These are phyloP conservation scores for Poecilobothrus nobilitatus DNA, from an alignment of 2,888 invertebrate genomes.

Conservation along the genomic window DNA sequence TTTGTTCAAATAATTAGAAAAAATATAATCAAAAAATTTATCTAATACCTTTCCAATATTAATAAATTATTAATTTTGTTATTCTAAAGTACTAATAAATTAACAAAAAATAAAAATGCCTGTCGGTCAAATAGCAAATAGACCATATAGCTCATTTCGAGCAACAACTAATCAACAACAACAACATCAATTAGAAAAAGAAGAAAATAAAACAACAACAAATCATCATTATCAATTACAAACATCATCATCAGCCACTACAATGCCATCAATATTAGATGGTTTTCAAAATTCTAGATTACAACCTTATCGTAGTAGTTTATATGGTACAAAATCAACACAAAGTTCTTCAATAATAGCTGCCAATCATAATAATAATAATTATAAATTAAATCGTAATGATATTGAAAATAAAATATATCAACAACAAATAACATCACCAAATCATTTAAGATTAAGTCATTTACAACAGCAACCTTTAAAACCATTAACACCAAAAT, in stretches of 20 bases:
- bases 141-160: conserved; percentile 44
- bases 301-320: conserved; percentile 40
- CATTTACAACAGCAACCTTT: conserved; percentile 24
- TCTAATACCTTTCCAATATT: neutral
- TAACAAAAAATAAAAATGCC: conserved; percentile 36
- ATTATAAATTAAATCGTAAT: neutral
- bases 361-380: neutral
- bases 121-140: conserved; percentile 38
- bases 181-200: conserved; percentile 17
- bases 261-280: conserved; percentile 20
- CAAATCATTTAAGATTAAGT: conserved; percentile 11
- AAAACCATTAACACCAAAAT: conserved; percentile 41
- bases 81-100: conserved; percentile 11
- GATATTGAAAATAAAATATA: neutral
- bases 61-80: neutral
- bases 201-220: conserved; percentile 22
- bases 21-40: conserved; percentile 2
- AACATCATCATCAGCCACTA: conserved; percentile 24
- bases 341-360: conserved; percentile 7
- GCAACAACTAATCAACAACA: conserved; percentile 25
- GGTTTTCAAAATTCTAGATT: conserved; percentile 30
- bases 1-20: neutral
- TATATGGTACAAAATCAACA: conserved; percentile 31
- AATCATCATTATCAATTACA: conserved; percentile 16
- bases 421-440: conserved; percentile 10